Evolutionary conservation across 2,113 vertebrate genomes (phyloP).

Genomic region (Apistogramma diplotaenia): DNA sequence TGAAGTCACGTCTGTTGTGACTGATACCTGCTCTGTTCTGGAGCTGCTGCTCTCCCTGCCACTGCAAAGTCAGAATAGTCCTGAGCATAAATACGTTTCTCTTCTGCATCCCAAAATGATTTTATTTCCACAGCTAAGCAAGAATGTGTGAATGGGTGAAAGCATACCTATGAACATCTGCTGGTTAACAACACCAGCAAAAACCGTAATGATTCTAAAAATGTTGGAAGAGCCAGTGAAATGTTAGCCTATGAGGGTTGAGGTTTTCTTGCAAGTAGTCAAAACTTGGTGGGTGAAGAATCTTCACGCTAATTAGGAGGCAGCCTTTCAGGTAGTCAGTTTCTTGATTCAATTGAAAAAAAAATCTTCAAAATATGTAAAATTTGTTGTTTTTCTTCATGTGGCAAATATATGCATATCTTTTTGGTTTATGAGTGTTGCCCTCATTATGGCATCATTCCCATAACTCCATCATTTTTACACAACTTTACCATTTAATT

Average conservation of each 20-base stretch:
- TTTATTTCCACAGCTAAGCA: neutral
- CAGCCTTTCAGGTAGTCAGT: neutral
- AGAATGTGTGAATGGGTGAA: neutral
- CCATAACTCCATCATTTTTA: too few relatives aligned
- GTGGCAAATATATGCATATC: too few relatives aligned
- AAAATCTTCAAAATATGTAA: too few relatives aligned
- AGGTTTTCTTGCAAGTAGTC: too few relatives aligned
- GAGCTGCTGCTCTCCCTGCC: neutral
- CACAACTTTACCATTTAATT: too few relatives aligned
- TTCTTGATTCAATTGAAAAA: too few relatives aligned
- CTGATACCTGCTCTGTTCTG: neutral
- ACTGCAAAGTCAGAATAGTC: neutral
- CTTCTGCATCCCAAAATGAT: fast-evolving
- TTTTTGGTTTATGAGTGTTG: too few relatives aligned
- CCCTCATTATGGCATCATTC: too few relatives aligned
- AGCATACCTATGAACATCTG: neutral
- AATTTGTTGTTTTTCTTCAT: too few relatives aligned
- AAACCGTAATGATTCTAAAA: neutral
- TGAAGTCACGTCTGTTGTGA: neutral
- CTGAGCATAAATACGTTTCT: neutral
- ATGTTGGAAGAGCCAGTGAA: too few relatives aligned
- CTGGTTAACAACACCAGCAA: neutral
- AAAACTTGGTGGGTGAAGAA: too few relatives aligned
- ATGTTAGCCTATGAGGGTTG: neutral
- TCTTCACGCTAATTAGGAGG: too few relatives aligned